Conservation (phyloP, 1,140 invertebrate species). For the Hyles euphorbiae region DNA sequence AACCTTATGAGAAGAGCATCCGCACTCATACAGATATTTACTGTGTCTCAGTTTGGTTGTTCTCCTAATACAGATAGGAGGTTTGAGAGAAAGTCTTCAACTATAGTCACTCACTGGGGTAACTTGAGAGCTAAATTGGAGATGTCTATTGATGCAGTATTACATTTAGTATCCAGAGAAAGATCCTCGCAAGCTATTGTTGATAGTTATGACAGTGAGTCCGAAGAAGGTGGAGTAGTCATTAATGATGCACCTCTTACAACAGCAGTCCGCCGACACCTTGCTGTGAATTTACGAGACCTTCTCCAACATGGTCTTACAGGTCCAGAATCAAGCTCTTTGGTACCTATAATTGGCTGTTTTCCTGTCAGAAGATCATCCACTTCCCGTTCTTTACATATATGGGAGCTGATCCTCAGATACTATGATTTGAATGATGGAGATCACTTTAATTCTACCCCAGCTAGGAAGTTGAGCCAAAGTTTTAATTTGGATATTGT, state of each 20-base stretch:
- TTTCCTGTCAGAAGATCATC: conserved; percentile 82
- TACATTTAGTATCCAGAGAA: conserved; percentile 79
- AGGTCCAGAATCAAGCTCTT: conserved; percentile 81
- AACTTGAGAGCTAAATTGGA: conserved; percentile 95
- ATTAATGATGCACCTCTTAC: conserved; percentile 80
- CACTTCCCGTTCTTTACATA: conserved; percentile 71
- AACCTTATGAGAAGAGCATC: conserved; percentile 92
- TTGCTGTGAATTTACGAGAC: conserved; percentile 91
- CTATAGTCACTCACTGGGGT: conserved; percentile 93
- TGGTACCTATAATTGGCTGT: conserved; percentile 94
- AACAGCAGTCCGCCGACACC: conserved; percentile 91
- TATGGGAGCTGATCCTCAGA: conserved; percentile 64
- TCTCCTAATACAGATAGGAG: conserved; percentile 94
- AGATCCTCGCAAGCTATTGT: conserved; percentile 54
- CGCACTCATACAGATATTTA: conserved; percentile 93
- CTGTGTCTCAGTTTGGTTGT: conserved; percentile 94
- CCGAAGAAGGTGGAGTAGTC: conserved; percentile 71
- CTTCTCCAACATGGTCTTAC: conserved; percentile 95
- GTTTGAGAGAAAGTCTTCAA: conserved; percentile 83
- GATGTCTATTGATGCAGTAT: conserved; percentile 88
- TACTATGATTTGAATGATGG: conserved; percentile 69
- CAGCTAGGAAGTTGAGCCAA: conserved; percentile 96
- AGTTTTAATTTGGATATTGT: conserved; percentile 98
- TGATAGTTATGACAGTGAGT: conserved; percentile 75
- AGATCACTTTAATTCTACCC: conserved; percentile 92